Base-by-base conservation (phyloP, 2,113 vertebrate genomes). In the Lagopus muta region DNA sequence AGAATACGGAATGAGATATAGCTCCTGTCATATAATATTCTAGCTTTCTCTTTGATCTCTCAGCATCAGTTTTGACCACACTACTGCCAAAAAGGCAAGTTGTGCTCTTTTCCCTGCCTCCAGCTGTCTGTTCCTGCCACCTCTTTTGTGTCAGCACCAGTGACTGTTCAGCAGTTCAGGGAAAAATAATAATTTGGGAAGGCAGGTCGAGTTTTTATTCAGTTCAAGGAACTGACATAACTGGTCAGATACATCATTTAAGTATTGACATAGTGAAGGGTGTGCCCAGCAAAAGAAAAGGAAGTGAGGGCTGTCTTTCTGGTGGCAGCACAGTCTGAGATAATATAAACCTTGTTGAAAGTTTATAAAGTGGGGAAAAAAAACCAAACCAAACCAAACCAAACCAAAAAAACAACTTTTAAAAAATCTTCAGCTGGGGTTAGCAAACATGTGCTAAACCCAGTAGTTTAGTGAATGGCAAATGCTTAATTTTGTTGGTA, bases 81-180 rank as follows among this genome's bases (percentile, higher is more conserved):
- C 43, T 70, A 36, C 85, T 87, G 85, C 82, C 87, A 96, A 94
- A 95, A 92, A 95, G 75, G 89, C 93, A 91, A 91, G 71, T 92
- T 0, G 2, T 88, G 85, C 71, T 92, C 91, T 94, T 94, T 94
- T 85, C 48, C 45, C 89, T 94, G 93, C 82, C 93, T 95, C 78
- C 28, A 89, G 92, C 93, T 96, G 62, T 92, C 91, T 94, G 78
- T 95, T 79, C 71, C 90, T 92, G 85, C 85, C 85, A 95, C 89
- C 93, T 85, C 94, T 85, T 60, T 91, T 87, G 74, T 94, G 89
- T 92, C 85, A 94, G 78, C 8, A 3, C 54, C 78, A 36, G 67
- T 89, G 72, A 91, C 69, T 77, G 60, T 82, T 94, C 90, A 87
- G 36, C 66, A 94, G 43, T 82, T 91, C 62, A 70, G 67, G 54